phyloP scores from a whole-genome alignment of 2,797 vertebrate genomes.

The Prunella strophiata region DNA sequence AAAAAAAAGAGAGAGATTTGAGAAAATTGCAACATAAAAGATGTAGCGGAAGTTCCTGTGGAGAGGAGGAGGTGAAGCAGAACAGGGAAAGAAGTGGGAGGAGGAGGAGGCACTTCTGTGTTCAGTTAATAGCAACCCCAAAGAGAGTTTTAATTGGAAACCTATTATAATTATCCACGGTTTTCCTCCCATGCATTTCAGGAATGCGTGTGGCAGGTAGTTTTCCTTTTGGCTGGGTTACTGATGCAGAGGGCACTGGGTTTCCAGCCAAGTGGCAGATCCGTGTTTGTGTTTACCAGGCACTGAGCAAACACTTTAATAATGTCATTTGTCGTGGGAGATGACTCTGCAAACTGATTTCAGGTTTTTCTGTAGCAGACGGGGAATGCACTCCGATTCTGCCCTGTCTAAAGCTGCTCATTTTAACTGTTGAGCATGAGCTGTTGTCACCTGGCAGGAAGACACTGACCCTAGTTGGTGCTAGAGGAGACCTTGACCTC shows the following conservation, averaged over 20 bases:
- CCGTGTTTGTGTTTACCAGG: neutral
- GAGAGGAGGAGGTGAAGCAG: neutral
- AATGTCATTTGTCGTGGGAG: neutral
- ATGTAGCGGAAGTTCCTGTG: neutral
- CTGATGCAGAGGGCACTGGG: neutral
- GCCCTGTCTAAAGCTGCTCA: slow-evolving; percentile 9
- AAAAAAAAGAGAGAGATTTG: neutral
- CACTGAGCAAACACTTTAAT: neutral
- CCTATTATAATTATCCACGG: neutral
- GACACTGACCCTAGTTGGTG: slow-evolving; percentile 14
- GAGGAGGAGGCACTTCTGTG: neutral
- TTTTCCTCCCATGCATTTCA: neutral
- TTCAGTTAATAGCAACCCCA: neutral
- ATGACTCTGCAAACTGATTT: neutral
- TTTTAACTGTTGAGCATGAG: slow-evolving; percentile 14
- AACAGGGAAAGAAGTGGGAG: neutral
- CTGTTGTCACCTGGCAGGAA: slow-evolving; percentile 51
- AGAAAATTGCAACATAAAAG: neutral
- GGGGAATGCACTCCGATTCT: neutral
- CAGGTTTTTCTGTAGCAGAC: neutral
- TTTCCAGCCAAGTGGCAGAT: neutral
- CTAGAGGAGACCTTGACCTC: slow-evolving; percentile 48
- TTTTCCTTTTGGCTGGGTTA: neutral
- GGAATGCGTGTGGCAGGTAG: neutral
- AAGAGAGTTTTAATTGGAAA: slow-evolving; percentile 25